Base-by-base conservation (phyloP, 1,140 invertebrate genomes). In the Meloidogyne floridensis region DNA sequence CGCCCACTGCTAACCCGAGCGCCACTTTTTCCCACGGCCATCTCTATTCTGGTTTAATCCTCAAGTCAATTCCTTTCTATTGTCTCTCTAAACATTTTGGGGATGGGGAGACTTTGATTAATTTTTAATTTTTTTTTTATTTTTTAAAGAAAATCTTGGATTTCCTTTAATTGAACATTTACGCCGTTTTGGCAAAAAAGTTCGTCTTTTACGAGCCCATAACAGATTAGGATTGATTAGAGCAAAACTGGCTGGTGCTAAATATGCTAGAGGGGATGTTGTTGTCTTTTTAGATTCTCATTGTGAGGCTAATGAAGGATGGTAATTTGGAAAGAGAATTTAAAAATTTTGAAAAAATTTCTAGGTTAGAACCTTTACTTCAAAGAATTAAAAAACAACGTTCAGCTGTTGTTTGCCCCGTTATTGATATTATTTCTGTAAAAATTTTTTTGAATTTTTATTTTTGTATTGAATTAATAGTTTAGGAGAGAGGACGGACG, bases 281-380 rank as follows among this genome's bases (percentile, higher is more conserved):
- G 92, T 98, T 5, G 96, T 97, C 71, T 98, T 98, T 92, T 92
- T 98, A 20, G 97, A 98, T 91, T 96, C 95, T 42, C 97, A 98
- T 89, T 95, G 95, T 85, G 97, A 98, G 89, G 97, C 95, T 90
- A 98, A 97, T 90, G 93, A 93, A 53, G 85, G 85, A 82, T 87
- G 87, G 86, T 87, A 43, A 85, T n/a, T n/a, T n/a, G n/a, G n/a
- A 70, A 15, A 3, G 81, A 51, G 42, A 82, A 42, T 32, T 47
- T 54, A 43, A 51, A n/a, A 43, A 18, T 51, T 56, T 51, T 32
- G n/a, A 15, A n/a, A n/a, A 18, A 18, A 10, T 53, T 87, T 84
- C 7, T 20, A 87, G 84, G 85, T 89, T 98, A 69, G 94, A 96
- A 89, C 96, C 96, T 3, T 90, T 98, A 65, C 91, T 98, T 72